Percentiles rank a stretch among this genome's conserved stretches.
Conservation (phyloP, 2,113 vertebrate species). For the Equus quagga region DNA sequence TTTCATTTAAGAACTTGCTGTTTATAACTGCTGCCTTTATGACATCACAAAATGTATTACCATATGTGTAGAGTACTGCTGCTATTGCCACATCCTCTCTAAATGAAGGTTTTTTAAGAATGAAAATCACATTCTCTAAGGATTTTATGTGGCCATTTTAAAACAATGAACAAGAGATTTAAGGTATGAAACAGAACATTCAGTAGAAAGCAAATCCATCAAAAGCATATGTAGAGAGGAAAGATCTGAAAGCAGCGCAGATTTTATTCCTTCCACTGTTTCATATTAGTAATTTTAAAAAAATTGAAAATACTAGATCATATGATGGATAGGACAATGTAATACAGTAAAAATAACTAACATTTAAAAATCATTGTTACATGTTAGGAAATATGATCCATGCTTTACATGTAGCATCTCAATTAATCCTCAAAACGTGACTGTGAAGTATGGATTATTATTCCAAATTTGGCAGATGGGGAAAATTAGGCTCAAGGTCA, state of each 20-base stretch:
- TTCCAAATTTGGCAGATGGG: neutral
- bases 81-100: neutral
- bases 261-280: neutral
- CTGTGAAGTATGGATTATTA: neutral
- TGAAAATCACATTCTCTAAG: neutral
- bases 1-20: conserved; percentile 61
- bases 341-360: neutral
- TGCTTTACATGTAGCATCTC: neutral
- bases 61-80: neutral
- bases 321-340: neutral
- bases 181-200: neutral
- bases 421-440: neutral
- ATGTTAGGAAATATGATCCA: neutral
- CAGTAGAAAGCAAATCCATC: neutral
- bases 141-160: neutral
- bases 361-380: neutral
- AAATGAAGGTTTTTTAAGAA: conserved; percentile 11
- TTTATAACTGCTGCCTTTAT: conserved; percentile 59
- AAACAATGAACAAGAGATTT: conserved; percentile 18
- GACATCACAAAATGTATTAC: conserved; percentile 2
- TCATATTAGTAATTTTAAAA: neutral
- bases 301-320: neutral
- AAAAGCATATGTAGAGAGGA: neutral
- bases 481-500: neutral
- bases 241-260: neutral